A percentile compares a stretch with the other conserved stretches of the same genome.
phyloP scores from a whole-genome alignment of 2,797 vertebrate genomes.

The Sciurus carolinensis region DNA sequence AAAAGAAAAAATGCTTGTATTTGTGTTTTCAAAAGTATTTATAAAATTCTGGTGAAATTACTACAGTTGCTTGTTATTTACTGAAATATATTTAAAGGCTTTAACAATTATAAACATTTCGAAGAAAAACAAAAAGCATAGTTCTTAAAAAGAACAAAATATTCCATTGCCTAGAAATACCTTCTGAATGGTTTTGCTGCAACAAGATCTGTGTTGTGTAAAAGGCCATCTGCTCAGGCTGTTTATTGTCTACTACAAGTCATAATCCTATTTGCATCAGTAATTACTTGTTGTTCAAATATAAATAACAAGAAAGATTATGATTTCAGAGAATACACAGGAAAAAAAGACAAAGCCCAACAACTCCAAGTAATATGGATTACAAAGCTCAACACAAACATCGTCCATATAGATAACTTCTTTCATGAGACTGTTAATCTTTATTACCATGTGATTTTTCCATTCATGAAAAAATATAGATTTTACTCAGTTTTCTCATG shows the following conservation, averaged over 20 bases:
- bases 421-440: conserved; percentile 26
- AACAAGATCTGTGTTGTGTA: conserved; percentile 68
- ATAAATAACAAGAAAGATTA: conserved; percentile 66
- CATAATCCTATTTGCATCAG: conserved; percentile 74
- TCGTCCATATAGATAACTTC: neutral
- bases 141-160: conserved; percentile 59
- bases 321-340: conserved; percentile 59
- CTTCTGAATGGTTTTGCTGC: conserved; percentile 44
- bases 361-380: conserved; percentile 43
- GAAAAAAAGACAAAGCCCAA: conserved; percentile 52
- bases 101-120: conserved; percentile 45
- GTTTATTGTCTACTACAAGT: conserved; percentile 75
- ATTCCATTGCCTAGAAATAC: conserved; percentile 46
- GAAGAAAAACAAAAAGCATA: conserved; percentile 47
- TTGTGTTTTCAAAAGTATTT: neutral
- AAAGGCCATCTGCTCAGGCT: conserved; percentile 71
- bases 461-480: conserved; percentile 7
- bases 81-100: neutral
- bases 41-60: conserved; percentile 38
- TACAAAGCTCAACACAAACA: conserved; percentile 4
- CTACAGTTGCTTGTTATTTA: conserved; percentile 16
- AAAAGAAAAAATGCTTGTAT: neutral
- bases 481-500: conserved; percentile 59
- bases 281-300: conserved; percentile 71
- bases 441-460: conserved; percentile 51